Percentiles rank a stretch among this genome's conserved stretches.
Conservation (phyloP, 2,888 invertebrate genomes). For the Apoda limacodes region DNA sequence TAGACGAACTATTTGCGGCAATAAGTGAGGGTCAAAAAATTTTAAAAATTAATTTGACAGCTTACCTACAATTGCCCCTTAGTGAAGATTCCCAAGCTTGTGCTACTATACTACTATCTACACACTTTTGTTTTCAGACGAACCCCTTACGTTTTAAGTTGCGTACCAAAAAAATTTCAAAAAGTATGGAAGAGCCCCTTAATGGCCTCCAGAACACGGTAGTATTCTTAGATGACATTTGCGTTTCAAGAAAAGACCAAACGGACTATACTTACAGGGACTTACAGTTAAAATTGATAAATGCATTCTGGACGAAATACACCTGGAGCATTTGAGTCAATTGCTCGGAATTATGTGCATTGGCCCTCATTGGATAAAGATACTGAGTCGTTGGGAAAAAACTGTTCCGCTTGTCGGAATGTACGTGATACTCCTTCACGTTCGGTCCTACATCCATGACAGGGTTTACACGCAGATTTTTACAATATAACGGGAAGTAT, state of each 20-base stretch:
- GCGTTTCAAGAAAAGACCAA: constrained; percentile 12
- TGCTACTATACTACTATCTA: constrained; percentile 19
- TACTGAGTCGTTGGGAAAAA: constrained; percentile 14
- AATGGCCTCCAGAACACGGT: constrained; percentile 10
- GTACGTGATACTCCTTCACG: constrained; percentile 20
- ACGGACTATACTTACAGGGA: constrained; percentile 7
- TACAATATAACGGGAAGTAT: constrained; percentile 13
- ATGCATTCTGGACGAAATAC: constrained; percentile 5
- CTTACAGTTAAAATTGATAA: constrained; percentile 13
- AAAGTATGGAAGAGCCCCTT: constrained; percentile 17
- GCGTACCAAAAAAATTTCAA: constrained; percentile 20
- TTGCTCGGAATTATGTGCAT: constrained; percentile 19
- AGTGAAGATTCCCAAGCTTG: constrained; percentile 14
- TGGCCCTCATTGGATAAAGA: constrained; percentile 20
- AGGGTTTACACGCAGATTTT: constrained; percentile 18
- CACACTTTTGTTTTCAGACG: constrained; percentile 20
- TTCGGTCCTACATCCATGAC: constrained; percentile 17
- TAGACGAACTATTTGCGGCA: constrained; percentile 21
- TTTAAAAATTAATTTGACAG: constrained; percentile 22
- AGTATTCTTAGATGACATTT: constrained; percentile 17
- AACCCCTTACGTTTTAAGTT: constrained; percentile 18
- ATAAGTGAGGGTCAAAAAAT: constrained; percentile 20
- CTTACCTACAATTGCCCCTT: constrained; percentile 20
- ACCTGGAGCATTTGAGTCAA: constrained; percentile 12
- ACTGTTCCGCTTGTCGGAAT: constrained; percentile 18